Evolutionary conservation across 2,113 vertebrate species (phyloP).

Genomic region (Mastomys natalensis): DNA sequence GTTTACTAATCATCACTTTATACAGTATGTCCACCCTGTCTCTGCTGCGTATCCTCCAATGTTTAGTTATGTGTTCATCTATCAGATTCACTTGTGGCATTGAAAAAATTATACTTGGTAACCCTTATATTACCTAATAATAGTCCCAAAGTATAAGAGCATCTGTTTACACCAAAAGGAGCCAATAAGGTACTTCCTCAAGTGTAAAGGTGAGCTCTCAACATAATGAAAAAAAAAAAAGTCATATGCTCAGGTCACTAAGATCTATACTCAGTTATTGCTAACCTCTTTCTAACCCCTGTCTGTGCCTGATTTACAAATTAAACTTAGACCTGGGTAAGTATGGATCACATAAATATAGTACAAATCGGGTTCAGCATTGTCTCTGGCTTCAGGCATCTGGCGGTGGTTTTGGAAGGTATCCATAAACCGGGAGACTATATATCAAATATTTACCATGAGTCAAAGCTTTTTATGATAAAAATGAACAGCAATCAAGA

Average conservation of each 20-base stretch:
- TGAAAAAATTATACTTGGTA: not conserved
- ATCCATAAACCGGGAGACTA: no score
- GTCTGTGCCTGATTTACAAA: not conserved
- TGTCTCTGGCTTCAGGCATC: not conserved
- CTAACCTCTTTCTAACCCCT: not conserved
- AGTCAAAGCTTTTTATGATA: conserved; percentile 21
- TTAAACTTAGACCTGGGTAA: not conserved
- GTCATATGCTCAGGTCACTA: not conserved
- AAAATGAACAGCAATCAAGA: not conserved
- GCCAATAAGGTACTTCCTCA: not conserved
- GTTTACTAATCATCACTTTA: not conserved
- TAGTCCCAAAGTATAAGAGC: not conserved
- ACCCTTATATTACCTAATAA: not conserved
- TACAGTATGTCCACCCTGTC: not conserved
- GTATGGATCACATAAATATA: not conserved
- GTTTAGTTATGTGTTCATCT: not conserved
- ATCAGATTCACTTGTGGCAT: not conserved
- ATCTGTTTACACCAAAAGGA: not conserved
- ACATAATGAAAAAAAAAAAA: not conserved
- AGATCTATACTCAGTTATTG: not conserved
- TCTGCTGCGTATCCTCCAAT: not conserved
- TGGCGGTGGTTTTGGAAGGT: not conserved
- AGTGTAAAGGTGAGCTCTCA: not conserved
- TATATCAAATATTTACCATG: not conserved
- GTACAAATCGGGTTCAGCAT: not conserved